Conservation (phyloP, 2,113 vertebrate genomes). For the Hirundichthys speculiger region DNA sequence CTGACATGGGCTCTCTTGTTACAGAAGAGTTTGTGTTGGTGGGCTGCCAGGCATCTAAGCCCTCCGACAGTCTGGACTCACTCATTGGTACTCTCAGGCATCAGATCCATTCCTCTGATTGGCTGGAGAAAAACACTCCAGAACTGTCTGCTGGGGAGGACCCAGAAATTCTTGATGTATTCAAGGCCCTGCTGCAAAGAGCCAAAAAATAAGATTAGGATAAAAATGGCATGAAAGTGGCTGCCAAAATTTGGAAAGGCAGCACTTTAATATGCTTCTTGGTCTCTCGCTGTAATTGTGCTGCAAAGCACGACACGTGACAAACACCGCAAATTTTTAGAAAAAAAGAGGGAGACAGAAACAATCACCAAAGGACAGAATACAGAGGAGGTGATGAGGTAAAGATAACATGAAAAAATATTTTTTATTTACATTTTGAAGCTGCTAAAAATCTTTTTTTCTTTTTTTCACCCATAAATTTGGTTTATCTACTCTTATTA, state of each 20-base stretch:
- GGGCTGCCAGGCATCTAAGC: conserved; percentile 71
- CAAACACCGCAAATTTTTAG: too few species aligned
- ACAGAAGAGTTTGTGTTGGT: conserved; percentile 75
- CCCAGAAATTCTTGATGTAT: conserved; percentile 86
- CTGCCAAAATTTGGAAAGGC: conserved; percentile 41
- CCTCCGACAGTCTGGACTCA: conserved; percentile 75
- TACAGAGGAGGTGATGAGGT: conserved; percentile 6
- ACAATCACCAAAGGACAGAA: neutral
- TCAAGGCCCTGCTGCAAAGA: conserved; percentile 85
- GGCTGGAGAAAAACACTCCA: conserved; percentile 86
- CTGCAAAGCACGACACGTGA: conserved; percentile 2
- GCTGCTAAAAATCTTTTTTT: neutral
- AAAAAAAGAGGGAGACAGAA: too few species aligned
- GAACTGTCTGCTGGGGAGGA: conserved; percentile 85
- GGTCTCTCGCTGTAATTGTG: conserved; percentile 1
- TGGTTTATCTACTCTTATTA: conserved; percentile 7
- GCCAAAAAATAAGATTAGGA: conserved; percentile 74
- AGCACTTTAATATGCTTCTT: conserved; percentile 13
- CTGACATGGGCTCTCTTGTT: conserved; percentile 49
- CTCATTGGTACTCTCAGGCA: conserved; percentile 83
- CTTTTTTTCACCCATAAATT: conserved; percentile 3
- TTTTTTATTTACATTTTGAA: conserved; percentile 19
- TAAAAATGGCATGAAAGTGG: conserved; percentile 10
- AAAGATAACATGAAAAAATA: neutral
- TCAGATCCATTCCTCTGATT: conserved; percentile 85